Percentiles rank a stretch among this genome's conserved stretches.
phyloP scores from a whole-genome alignment of 2,888 invertebrate genomes.

The Saturnia japonica region DNA sequence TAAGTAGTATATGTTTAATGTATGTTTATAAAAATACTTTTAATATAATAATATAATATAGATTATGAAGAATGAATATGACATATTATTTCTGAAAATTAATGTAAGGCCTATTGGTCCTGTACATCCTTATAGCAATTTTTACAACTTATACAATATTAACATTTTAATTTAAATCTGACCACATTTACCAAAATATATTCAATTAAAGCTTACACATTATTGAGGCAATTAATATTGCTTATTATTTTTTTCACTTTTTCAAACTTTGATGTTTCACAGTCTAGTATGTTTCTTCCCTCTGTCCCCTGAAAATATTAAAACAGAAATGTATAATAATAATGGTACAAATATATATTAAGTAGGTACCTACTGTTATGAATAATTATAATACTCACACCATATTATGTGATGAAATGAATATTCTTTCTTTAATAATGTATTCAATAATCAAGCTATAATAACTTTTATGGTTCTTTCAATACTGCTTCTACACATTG shows the following conservation, averaged over 20 bases:
- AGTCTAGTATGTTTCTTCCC: background rate
- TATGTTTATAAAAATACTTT: background rate
- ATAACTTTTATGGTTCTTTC: conserved; percentile 86
- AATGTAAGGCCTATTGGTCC: background rate
- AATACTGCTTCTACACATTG: conserved; percentile 89
- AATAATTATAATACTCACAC: background rate
- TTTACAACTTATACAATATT: conserved; percentile 2
- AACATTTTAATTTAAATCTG: conserved; percentile 5
- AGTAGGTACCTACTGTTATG: background rate
- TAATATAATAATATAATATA: background rate
- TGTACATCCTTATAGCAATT: background rate
- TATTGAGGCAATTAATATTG: conserved; percentile 29
- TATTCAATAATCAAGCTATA: conserved; percentile 63
- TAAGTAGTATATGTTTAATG: background rate
- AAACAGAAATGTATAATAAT: background rate
- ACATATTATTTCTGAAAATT: background rate
- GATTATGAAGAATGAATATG: background rate
- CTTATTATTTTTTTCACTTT: conserved; percentile 26
- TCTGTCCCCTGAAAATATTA: conserved; percentile 8
- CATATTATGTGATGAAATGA: background rate
- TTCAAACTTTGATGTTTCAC: background rate
- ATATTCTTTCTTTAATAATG: background rate
- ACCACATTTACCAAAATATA: conserved; percentile 21
- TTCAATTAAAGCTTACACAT: conserved; percentile 30
- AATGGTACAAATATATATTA: no score